Evolutionary conservation across 2,113 vertebrate genomes (phyloP), one percentile per base, ranked within the genome.

Genomic region (Setophaga petechia): DNA sequence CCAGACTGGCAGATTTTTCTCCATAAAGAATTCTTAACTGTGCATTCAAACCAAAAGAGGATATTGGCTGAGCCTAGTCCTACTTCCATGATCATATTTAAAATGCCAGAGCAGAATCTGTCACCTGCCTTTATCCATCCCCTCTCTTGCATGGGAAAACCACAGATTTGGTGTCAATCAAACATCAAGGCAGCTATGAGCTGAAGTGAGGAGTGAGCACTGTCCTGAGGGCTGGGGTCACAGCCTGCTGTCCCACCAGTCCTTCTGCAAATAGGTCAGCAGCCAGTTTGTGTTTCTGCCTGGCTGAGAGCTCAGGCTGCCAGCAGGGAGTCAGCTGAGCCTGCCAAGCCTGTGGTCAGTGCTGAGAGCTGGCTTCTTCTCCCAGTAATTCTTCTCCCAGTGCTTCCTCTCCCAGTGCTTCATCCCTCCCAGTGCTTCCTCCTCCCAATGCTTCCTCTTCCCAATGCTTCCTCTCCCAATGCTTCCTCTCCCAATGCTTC

Each of bases 231-330:
- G 51, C 67, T 51, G 63, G 59, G 52, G 20, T n/a, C 65, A 59
- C 59, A 8, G 63, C 43, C 35, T 80, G 90, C 59, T 44, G 21
- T 79, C 67, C 51, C 78, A 57, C 62, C 72, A 11, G 54, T 54
- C 88, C n/a, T 37, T 33, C 67, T 62, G 88, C 66, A 79, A 88
- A 28, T 43, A 55, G 91, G 80, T 84, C 96, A 91, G 72, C 4
- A 4, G 84, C 31, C 73, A 33, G 6, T 66, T 27, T 59, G 76
- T 24, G 84, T 72, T 93, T 31, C 12, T 0, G 19, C 41, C 44
- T 1, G 67, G 85, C 66, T 2, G 2, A 0, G 1, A 37, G 77
- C 55, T 0, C 33, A 3, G 75, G 54, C 79, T 86, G 94, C 71
- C 91, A 57, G 94, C 23, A 0, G 54, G 71, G 67, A 66, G 58